Base-by-base conservation (phyloP, 2,797 vertebrate species). In the Sardinella longiceps region DNA sequence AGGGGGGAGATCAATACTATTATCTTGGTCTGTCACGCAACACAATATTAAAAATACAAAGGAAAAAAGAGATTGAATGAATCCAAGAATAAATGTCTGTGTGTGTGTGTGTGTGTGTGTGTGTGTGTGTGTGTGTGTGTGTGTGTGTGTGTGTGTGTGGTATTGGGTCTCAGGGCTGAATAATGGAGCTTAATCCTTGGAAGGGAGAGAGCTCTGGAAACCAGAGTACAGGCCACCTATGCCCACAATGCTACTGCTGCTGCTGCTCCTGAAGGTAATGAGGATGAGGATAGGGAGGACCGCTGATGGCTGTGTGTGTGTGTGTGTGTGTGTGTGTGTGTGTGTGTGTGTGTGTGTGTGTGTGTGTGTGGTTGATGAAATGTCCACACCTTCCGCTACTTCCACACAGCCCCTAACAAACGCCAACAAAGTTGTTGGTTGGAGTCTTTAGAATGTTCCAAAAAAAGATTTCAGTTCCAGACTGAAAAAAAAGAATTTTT, bases 311-410 rank as follows among this genome's bases (percentile, higher is more conserved):
- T 63, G n/a, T 3, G 33, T 48, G 23, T 53, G 30, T 5, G 30
- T n/a, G 56, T 5, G 23, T 15, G 23, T n/a, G 56, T 28, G 80
- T 82, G 82, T 84, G 84, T n/a, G 56, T 5, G 23, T 15, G 23
- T n/a, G 56, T 28, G 80, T 82, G 82, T 84, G 84, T 5, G 23
- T 15, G 23, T n/a, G 56, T 28, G 80, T 82, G 56, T 5, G 23
- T 15, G 23, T n/a, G 56, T 28, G 80, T 82, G 82, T 84, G 84
- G 83, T 82, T 87, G 87, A 90, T 87, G 89, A n/a, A n/a, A 89
- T 85, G 87, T 82, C 83, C 87, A 87, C 89, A 89, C 89, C 88
- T 86, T n/a, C n/a, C n/a, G n/a, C n/a, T n/a, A n/a, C n/a, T n/a
- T n/a, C n/a, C n/a, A n/a, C n/a, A n/a, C n/a, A n/a, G n/a, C n/a